Percentiles rank a stretch among this genome's conserved stretches.
Conservation (phyloP, 1,140 invertebrate species). For the Lepeophtheirus salmonis region DNA sequence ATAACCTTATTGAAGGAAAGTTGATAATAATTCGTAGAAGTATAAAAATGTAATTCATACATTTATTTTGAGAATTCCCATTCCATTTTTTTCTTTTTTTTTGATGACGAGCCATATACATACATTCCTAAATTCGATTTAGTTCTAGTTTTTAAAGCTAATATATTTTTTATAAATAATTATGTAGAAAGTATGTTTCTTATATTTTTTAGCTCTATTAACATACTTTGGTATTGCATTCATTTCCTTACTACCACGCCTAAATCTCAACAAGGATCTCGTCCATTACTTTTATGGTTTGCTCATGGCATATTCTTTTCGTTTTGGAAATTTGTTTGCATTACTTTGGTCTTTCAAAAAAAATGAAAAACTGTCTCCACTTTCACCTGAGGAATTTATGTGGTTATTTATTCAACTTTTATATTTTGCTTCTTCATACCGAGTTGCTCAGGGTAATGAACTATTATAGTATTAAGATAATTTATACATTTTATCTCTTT, state of each 20-base stretch:
- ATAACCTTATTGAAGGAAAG: no score
- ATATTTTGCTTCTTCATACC: not conserved
- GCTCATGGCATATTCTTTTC: constrained; percentile 7
- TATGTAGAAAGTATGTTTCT: not conserved
- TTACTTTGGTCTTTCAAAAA: not conserved
- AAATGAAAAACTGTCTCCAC: not conserved
- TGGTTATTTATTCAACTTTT: constrained; percentile 5
- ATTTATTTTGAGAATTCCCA: no score
- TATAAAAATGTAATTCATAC: no score
- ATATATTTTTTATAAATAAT: not conserved
- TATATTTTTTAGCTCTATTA: not conserved
- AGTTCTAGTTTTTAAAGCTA: no score
- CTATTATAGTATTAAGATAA: not conserved
- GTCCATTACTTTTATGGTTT: not conserved
- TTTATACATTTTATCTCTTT: not conserved
- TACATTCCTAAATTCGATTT: no score
- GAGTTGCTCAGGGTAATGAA: not conserved
- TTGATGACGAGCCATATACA: no score
- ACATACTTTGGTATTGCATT: not conserved
- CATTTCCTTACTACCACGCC: not conserved
- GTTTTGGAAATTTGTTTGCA: not conserved
- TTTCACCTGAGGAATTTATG: not conserved
- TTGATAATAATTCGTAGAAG: no score
- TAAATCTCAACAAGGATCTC: not conserved
- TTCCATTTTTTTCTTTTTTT: no score